A percentile compares a stretch with the other conserved stretches of the same genome.
Evolutionary conservation across 1,140 invertebrate species (phyloP).

Genomic region (Adoxophyes honmai): DNA sequence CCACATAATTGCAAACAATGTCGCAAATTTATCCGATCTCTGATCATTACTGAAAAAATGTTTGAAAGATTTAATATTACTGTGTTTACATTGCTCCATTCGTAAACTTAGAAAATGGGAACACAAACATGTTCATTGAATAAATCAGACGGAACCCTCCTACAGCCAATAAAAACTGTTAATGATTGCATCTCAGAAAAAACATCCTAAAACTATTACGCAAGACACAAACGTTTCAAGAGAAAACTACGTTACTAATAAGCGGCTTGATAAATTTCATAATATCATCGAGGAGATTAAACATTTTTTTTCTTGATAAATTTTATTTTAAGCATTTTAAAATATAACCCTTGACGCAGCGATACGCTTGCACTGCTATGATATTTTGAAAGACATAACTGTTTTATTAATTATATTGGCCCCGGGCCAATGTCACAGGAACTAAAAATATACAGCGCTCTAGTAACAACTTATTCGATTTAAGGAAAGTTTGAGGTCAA

Average conservation of each 20-base stretch:
- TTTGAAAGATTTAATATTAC: too few species aligned
- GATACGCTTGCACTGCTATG: conserved; percentile 36
- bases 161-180: too few species aligned
- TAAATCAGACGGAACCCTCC: too few species aligned
- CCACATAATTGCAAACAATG: too few species aligned
- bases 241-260: background rate
- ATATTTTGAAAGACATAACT: conserved; percentile 49
- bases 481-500: conserved; percentile 14
- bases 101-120: too few species aligned
- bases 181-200: too few species aligned
- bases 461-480: background rate
- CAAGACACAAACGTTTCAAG: background rate
- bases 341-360: conserved; percentile 34
- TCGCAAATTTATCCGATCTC: too few species aligned
- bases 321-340: conserved; percentile 21
- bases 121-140: too few species aligned
- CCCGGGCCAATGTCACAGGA: conserved; percentile 27
- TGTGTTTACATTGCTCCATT: too few species aligned
- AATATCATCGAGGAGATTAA: background rate
- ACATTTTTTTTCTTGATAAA: background rate
- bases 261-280: conserved; percentile 1
- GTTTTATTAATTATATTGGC: conserved; percentile 50
- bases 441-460: conserved; percentile 15
- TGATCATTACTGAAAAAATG: too few species aligned
- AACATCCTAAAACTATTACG: background rate